phyloP scores from a whole-genome alignment of 2,888 invertebrate species.

The Pachliopta kotzebuea region DNA sequence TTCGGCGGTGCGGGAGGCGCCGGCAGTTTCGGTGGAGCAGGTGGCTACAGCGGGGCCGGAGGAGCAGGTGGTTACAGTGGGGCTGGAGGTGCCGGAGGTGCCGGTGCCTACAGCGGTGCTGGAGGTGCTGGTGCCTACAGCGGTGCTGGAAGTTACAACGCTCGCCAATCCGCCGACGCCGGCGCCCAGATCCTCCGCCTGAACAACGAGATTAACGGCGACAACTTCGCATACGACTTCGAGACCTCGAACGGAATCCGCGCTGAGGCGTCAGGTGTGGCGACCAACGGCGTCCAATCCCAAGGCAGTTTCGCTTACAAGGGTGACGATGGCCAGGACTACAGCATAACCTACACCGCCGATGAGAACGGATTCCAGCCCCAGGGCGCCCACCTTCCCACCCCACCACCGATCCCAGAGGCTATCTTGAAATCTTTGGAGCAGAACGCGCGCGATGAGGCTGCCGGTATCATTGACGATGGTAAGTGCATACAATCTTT shows the following conservation, averaged over 20 bases:
- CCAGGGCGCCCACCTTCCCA: slow-evolving; percentile 71
- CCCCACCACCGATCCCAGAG: slow-evolving; percentile 74
- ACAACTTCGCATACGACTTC: slow-evolving; percentile 71
- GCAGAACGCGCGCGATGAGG: slow-evolving; percentile 75
- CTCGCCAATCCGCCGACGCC: slow-evolving; percentile 57
- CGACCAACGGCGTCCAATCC: slow-evolving; percentile 73
- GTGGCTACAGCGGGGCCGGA: slow-evolving; percentile 32
- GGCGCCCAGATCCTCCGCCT: slow-evolving; percentile 63
- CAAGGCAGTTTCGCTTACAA: slow-evolving; percentile 74
- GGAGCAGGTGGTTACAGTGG: slow-evolving; percentile 41
- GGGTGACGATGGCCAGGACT: slow-evolving; percentile 75
- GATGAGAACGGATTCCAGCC: slow-evolving; percentile 75
- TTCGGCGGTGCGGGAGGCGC: slow-evolving; percentile 37
- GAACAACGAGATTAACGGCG: slow-evolving; percentile 71
- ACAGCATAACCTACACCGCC: slow-evolving; percentile 74
- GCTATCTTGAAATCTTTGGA: slow-evolving; percentile 72
- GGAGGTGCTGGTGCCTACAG: slow-evolving; percentile 37
- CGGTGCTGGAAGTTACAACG: slow-evolving; percentile 39
- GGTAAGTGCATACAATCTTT: slow-evolving; percentile 53
- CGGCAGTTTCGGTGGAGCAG: slow-evolving; percentile 35
- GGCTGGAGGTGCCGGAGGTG: slow-evolving; percentile 35
- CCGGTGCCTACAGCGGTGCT: slow-evolving; percentile 37
- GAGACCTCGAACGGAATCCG: slow-evolving; percentile 75
- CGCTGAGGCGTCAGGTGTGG: slow-evolving; percentile 70
- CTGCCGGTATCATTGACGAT: slow-evolving; percentile 73